Evolutionary conservation across 2,797 vertebrate species (phyloP).

Genomic region (Nyctalus aviator): DNA sequence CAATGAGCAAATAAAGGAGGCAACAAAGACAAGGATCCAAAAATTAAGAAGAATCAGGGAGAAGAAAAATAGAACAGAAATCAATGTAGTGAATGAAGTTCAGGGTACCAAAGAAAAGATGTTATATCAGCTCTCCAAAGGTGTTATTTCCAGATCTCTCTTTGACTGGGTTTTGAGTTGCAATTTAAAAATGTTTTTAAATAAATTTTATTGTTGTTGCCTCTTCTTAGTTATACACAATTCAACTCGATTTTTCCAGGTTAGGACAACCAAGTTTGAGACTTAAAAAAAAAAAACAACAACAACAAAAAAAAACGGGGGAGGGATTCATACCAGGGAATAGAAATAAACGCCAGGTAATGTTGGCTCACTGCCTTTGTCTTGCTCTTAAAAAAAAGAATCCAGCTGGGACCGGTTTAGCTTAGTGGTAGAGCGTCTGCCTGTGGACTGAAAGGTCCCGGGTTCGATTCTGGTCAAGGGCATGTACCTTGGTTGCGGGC

Average conservation of each 20-base stretch:
- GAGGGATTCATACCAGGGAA: not conserved
- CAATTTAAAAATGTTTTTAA: slow-evolving; percentile 28
- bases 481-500: too few relatives aligned
- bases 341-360: not conserved
- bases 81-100: not conserved
- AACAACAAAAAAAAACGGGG: too few relatives aligned
- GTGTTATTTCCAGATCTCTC: not conserved
- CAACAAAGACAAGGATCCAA: not conserved
- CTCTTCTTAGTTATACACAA: not conserved
- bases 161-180: not conserved
- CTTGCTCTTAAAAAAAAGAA: not conserved
- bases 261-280: not conserved
- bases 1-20: not conserved
- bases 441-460: too few relatives aligned
- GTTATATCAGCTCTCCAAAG: not conserved
- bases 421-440: too few relatives aligned
- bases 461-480: too few relatives aligned
- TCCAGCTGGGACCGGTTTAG: too few relatives aligned
- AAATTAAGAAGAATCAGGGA: not conserved
- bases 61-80: not conserved
- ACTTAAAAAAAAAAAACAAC: not conserved
- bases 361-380: not conserved
- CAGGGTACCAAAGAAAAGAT: not conserved
- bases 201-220: not conserved
- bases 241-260: slow-evolving; percentile 22